These are phyloP conservation scores for Drosophila nigritarsus DNA, from an alignment of 2,888 invertebrate species.

Conservation along the genomic window DNA sequence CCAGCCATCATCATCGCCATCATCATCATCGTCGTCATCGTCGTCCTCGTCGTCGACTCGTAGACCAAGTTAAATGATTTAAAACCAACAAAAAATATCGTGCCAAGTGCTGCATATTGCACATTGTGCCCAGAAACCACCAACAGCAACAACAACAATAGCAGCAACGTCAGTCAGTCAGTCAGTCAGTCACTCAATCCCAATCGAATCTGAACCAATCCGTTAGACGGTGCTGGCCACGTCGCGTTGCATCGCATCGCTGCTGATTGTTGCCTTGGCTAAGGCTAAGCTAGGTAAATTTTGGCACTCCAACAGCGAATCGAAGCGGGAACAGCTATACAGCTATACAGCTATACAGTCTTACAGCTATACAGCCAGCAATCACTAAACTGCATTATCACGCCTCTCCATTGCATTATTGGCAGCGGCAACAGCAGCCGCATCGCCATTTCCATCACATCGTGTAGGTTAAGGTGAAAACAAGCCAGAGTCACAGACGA, in stretches of 20 bases:
- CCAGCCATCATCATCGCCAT: constrained; percentile 46
- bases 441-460: constrained; percentile 61
- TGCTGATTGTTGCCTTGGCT: constrained; percentile 33
- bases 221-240: constrained; percentile 68
- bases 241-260: constrained; percentile 43
- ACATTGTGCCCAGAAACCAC: constrained; percentile 53
- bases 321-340: constrained; percentile 4
- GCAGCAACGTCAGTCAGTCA: constrained; percentile 36
- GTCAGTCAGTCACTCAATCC: constrained; percentile 71
- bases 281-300: constrained; percentile 57
- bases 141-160: constrained; percentile 51
- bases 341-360: background rate
- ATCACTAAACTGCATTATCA: constrained; percentile 81
- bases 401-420: constrained; percentile 80
- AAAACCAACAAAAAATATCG: constrained; percentile 80
- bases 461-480: constrained; percentile 76
- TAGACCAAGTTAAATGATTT: constrained; percentile 79
- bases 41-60: constrained; percentile 40
- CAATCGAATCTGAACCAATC: constrained; percentile 56
- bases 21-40: constrained; percentile 30
- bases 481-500: constrained; percentile 49
- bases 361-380: constrained; percentile 51
- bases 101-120: constrained; percentile 80
- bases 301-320: constrained; percentile 47
- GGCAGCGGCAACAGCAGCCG: constrained; percentile 60